Conservation (phyloP, 2,888 invertebrate species). For the Zootermopsis nevadensis region DNA sequence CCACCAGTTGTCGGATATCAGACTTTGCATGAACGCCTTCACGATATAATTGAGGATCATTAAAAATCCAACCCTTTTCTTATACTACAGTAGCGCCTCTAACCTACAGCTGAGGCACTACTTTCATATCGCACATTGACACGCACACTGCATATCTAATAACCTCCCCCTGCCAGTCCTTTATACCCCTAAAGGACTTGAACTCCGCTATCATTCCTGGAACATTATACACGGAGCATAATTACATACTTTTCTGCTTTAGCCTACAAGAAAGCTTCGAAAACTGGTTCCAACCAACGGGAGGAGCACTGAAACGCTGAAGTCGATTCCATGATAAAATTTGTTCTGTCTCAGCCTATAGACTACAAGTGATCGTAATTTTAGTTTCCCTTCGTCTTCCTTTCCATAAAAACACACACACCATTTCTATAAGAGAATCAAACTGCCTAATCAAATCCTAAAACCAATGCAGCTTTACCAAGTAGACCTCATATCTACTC, state of each 20-base stretch:
- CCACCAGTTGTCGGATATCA: not conserved
- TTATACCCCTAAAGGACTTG: not conserved
- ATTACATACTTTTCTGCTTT: slow-evolving; percentile 37
- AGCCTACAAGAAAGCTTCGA: not conserved
- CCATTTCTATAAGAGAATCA: not conserved
- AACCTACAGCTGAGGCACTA: too few relatives aligned
- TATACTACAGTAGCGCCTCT: slow-evolving; percentile 5
- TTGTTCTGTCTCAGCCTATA: slow-evolving; percentile 26
- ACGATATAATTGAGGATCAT: slow-evolving; percentile 42
- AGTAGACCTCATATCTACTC: too few relatives aligned
- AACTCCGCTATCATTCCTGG: not conserved
- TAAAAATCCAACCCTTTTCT: slow-evolving; percentile 41
- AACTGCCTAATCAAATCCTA: slow-evolving; percentile 7
- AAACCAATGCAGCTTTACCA: too few relatives aligned
- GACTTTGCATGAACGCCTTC: slow-evolving; percentile 41
- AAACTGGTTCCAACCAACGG: not conserved
- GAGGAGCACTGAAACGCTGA: not conserved
- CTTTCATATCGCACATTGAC: slow-evolving; percentile 5
- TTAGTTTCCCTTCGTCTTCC: not conserved
- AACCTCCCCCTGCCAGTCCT: not conserved
- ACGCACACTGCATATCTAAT: slow-evolving; percentile 25
- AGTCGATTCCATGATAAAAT: slow-evolving; percentile 30
- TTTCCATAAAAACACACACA: too few relatives aligned
- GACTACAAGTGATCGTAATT: slow-evolving; percentile 20
- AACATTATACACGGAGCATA: not conserved